Conservation (phyloP, 2,113 vertebrate species). For the Microtus montanus region DNA sequence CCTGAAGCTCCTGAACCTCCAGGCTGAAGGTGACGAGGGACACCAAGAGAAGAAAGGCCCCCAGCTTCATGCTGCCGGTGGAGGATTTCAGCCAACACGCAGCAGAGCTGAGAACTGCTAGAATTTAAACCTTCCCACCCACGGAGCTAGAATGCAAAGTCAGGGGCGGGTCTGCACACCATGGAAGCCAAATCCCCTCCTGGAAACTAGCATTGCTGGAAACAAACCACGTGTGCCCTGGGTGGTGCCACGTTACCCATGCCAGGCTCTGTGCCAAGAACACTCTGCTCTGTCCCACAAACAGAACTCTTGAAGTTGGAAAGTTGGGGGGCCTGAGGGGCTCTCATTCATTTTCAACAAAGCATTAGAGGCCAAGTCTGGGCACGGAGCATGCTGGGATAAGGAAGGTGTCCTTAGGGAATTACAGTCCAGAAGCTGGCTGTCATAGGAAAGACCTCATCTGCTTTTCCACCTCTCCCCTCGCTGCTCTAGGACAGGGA, state of each 20-base stretch:
- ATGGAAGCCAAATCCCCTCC: conserved; percentile 8
- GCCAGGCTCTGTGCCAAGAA: conserved; percentile 10
- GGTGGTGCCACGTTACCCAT: neutral
- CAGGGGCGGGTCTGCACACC: neutral
- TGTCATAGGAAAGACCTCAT: neutral
- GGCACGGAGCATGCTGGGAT: neutral
- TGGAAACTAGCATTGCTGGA: conserved; percentile 21
- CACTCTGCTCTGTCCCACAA: neutral
- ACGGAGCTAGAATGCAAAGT: neutral
- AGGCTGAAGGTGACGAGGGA: conserved; percentile 45
- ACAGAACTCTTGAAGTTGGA: neutral
- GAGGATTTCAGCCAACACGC: neutral
- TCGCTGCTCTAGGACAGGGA: neutral
- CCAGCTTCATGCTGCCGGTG: conserved; percentile 64
- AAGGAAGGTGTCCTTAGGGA: neutral
- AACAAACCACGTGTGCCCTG: neutral
- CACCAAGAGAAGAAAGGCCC: conserved; percentile 51
- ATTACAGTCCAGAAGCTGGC: neutral
- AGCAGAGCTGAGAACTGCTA: neutral
- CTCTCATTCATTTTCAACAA: neutral
- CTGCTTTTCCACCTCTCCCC: neutral
- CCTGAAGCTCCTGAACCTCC: conserved; percentile 52
- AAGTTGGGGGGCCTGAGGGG: neutral
- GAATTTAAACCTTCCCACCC: neutral
- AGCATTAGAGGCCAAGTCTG: neutral